Percentiles rank a stretch among this genome's conserved stretches.
Conservation (phyloP, 2,113 vertebrate genomes). For the Myiagra hebetior region DNA sequence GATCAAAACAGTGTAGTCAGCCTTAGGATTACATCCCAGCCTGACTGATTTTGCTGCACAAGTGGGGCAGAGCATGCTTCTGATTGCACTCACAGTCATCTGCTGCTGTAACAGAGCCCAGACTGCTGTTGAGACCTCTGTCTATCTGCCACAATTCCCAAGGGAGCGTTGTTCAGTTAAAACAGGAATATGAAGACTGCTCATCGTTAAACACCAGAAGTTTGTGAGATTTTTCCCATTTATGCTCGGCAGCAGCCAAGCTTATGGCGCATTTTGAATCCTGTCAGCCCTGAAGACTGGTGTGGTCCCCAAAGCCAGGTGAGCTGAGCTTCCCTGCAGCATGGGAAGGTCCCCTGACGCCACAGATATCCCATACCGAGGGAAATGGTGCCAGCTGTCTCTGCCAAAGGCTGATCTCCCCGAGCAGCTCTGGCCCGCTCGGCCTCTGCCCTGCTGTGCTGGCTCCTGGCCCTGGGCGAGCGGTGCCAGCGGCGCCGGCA, state of each 20-base stretch:
- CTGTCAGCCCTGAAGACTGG: background rate
- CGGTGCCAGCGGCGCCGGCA: background rate
- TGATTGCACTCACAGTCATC: fast-evolving
- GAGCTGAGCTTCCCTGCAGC: background rate
- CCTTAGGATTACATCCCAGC: background rate
- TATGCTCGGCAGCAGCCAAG: background rate
- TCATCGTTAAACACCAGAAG: background rate
- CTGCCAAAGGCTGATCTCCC: background rate
- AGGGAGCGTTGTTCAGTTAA: fast-evolving
- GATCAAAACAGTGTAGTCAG: background rate
- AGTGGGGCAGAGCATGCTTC: background rate
- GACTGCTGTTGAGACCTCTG: background rate
- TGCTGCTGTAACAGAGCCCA: background rate
- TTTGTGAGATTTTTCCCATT: background rate
- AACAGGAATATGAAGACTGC: background rate
- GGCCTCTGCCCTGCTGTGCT: background rate
- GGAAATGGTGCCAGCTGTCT: background rate
- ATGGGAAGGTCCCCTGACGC: background rate
- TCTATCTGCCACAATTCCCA: background rate
- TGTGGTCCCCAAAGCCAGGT: background rate
- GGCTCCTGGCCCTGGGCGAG: fast-evolving
- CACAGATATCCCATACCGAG: background rate
- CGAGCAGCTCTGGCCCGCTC: fast-evolving
- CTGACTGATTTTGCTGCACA: background rate
- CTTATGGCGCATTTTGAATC: background rate